Evolutionary conservation across 1,140 invertebrate species (phyloP), one percentile per base, ranked within the genome.

Genomic region (Drosophila insularis): DNA sequence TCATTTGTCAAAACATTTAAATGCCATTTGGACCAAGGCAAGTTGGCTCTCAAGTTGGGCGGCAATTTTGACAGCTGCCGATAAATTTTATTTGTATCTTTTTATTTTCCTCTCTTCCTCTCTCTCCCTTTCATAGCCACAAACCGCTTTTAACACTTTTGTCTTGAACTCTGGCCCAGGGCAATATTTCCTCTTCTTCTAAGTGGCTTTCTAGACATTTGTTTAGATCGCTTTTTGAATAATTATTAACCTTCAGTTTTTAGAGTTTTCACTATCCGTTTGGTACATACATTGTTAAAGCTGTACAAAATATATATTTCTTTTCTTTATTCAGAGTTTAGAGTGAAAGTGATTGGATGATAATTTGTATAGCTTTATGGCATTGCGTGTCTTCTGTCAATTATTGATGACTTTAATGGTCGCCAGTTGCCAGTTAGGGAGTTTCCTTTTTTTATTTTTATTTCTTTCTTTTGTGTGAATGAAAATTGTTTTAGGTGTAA

Each of bases 1-100:
- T 87, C 86, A 87, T 89, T 87, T 87, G 84, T 87, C 84, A 89
- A 87, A 89, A 87, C 84, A 87, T 87, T 87, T 87, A 87, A 87
- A 87, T 84, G 84, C 80, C 84, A 87, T 87, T 87, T 87, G 84
- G 55, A 35, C 55, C 55, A 58, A 58, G 55, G 55, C 84, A 68
- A 79, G 80, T 68, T 74, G 56, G 56, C 73, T 63, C 58, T 54
- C 31, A 43, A 59, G 58, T 40, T 62, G 64, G 73, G 63, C 76
- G 43, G 68, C 65, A 69, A 67, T 73, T 87, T 87, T 89, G 84
- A 87, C 84, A 87, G 84, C 77, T 80, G 80, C 71, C 79, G 84
- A 87, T 87, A 87, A 89, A 78, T 89, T 89, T 89, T 70, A 63
- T 60, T 63, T 82, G 43, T 50, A 21, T 19, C 43, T 50, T 50